Percentiles rank a stretch among this genome's conserved stretches.
Evolutionary conservation across 2,888 invertebrate genomes (phyloP).

Genomic region (Fragum sueziense): DNA sequence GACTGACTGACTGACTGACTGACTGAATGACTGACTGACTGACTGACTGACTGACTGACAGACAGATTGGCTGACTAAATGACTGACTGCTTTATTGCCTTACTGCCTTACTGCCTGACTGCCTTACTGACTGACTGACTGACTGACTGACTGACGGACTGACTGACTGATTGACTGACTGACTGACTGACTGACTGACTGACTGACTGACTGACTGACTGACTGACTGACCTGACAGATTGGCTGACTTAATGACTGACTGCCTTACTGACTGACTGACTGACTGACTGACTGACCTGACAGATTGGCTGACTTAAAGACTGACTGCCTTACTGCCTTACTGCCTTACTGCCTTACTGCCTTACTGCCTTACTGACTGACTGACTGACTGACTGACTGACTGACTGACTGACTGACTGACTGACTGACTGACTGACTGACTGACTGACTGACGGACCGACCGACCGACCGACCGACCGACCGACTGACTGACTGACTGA

Average conservation of each 20-base stretch:
- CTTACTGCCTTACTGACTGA: background rate
- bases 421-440: constrained; percentile 13
- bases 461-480: no score
- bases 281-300: no score
- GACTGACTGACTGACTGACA: constrained; percentile 15
- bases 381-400: constrained; percentile 8
- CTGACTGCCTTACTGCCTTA: background rate
- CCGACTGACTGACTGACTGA: no score
- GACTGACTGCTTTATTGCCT: background rate
- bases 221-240: no score
- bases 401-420: constrained; percentile 13
- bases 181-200: constrained; percentile 8
- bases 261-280: constrained; percentile 4
- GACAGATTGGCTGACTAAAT: background rate
- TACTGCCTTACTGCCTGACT: background rate
- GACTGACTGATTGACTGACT: no score
- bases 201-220: constrained; percentile 12
- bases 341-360: constrained; percentile 2
- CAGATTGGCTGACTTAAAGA: constrained; percentile 6
- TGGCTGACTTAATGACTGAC: background rate
- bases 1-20: constrained; percentile 17
- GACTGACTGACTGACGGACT: constrained; percentile 12
- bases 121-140: constrained; percentile 10
- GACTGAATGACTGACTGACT: constrained; percentile 7
- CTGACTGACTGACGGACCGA: no score